Conservation (phyloP, 2,797 vertebrate genomes). For the Bovichtus diacanthus region DNA sequence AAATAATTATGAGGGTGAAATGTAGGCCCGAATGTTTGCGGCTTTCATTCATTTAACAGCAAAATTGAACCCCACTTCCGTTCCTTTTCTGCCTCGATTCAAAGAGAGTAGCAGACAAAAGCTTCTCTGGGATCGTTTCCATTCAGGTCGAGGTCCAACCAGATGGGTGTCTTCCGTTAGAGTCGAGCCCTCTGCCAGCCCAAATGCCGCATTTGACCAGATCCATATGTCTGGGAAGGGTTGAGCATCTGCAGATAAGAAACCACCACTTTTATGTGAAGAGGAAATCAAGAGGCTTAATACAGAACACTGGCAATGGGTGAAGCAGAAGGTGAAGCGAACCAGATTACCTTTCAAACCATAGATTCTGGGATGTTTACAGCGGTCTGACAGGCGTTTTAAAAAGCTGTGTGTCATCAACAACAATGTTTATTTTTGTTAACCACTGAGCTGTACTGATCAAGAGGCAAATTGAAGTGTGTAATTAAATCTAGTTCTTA, state of each 20-base stretch:
- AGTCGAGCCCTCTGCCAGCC: conserved; percentile 34
- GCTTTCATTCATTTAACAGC: conserved; percentile 2
- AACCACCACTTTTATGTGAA: conserved; percentile 44
- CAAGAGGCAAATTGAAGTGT: conserved; percentile 32
- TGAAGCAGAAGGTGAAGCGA: conserved; percentile 53
- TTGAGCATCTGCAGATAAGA: conserved; percentile 70
- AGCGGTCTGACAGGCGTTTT: background rate
- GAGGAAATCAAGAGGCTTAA: conserved; percentile 58
- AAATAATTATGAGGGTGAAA: conserved; percentile 1
- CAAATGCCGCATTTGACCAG: conserved; percentile 49
- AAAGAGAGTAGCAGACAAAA: conserved; percentile 14
- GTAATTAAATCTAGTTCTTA: conserved; percentile 33
- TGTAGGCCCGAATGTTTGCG: conserved; percentile 7
- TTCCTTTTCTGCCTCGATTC: conserved; percentile 3
- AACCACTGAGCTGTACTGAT: background rate
- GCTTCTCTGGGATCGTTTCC: conserved; percentile 12
- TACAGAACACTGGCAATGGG: conserved; percentile 42
- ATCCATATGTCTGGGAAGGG: conserved; percentile 68
- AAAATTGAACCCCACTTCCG: background rate
- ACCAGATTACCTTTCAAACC: conserved; percentile 50
- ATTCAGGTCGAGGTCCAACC: conserved; percentile 41
- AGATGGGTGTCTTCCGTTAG: conserved; percentile 52
- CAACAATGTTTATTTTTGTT: conserved; percentile 22
- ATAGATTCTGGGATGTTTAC: conserved; percentile 43
- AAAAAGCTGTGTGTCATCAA: conserved; percentile 22